A percentile compares a stretch with the other conserved stretches of the same genome.
These are phyloP conservation scores for Drosophila ogumai DNA, from an alignment of 1,140 invertebrate genomes.

Conservation along the genomic window DNA sequence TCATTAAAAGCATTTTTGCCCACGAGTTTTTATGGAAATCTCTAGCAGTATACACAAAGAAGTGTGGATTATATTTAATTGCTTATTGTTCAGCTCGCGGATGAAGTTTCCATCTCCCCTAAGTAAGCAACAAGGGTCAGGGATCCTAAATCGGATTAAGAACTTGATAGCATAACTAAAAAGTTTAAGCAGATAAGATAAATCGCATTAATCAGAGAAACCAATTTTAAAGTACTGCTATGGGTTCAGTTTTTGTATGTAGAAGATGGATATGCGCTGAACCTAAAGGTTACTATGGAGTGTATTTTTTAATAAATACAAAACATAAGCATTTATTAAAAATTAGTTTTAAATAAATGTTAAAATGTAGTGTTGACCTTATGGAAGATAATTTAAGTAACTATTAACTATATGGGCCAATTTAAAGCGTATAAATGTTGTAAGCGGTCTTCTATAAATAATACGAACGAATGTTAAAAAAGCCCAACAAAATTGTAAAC, in stretches of 20 bases:
- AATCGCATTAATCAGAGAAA: constrained; percentile 9
- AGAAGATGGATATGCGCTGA: not conserved
- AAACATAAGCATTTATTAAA: not conserved
- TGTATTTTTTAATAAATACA: no score
- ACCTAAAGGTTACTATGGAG: no score
- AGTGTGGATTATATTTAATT: constrained; percentile 64
- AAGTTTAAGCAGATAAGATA: constrained; percentile 12
- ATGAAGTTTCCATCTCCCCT: constrained; percentile 10
- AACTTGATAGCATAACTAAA: constrained; percentile 34
- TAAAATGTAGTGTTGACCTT: no score
- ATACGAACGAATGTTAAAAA: no score
- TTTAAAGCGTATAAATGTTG: not conserved
- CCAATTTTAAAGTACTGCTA: not conserved
- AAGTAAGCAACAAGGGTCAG: constrained; percentile 4
- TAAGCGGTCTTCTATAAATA: no score
- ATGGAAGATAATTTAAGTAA: not conserved
- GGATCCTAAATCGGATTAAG: constrained; percentile 47
- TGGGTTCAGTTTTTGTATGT: not conserved
- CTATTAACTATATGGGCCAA: not conserved
- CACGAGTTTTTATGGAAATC: constrained; percentile 13
- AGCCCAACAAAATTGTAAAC: no score
- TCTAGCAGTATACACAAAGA: constrained; percentile 23
- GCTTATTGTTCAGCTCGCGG: constrained; percentile 45
- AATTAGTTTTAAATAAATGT: not conserved
- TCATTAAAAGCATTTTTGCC: constrained; percentile 55